phyloP scores from a whole-genome alignment of 2,888 invertebrate species.

The Drosophila neutralis region DNA sequence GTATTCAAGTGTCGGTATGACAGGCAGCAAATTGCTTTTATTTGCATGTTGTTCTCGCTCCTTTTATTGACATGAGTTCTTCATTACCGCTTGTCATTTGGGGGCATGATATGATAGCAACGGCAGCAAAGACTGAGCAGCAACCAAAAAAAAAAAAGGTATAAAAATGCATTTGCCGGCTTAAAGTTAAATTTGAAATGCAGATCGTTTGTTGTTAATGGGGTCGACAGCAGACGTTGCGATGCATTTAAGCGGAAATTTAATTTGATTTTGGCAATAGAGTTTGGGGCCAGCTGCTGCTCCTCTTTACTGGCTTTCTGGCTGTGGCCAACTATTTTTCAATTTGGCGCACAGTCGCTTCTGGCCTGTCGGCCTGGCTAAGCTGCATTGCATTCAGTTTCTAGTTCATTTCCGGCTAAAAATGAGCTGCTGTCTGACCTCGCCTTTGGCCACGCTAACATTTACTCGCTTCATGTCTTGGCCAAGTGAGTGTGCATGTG shows the following conservation, averaged over 20 bases:
- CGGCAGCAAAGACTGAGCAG: slow-evolving; percentile 8
- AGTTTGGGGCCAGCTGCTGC: slow-evolving; percentile 8
- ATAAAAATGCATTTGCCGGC: slow-evolving; percentile 45
- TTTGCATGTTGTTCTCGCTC: slow-evolving; percentile 9
- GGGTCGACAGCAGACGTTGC: slow-evolving; percentile 33
- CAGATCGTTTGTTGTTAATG: slow-evolving; percentile 41
- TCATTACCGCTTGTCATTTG: slow-evolving; percentile 57
- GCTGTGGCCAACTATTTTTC: slow-evolving; percentile 64
- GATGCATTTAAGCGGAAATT: slow-evolving; percentile 72
- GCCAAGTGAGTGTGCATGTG: slow-evolving; percentile 24
- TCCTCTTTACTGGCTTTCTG: slow-evolving; percentile 23
- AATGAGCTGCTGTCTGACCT: slow-evolving; percentile 69
- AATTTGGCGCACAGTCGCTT: slow-evolving; percentile 69
- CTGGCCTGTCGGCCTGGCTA: slow-evolving; percentile 51
- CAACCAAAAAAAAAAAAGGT: slow-evolving; percentile 1
- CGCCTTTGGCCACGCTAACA: slow-evolving; percentile 26
- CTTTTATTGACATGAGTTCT: slow-evolving; percentile 56
- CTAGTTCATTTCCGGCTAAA: slow-evolving; percentile 77
- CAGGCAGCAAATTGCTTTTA: background rate
- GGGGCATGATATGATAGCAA: slow-evolving; percentile 22
- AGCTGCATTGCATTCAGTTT: slow-evolving; percentile 51
- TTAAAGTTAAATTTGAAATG: slow-evolving; percentile 24
- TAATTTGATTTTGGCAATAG: slow-evolving; percentile 67
- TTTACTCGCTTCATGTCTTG: slow-evolving; percentile 37
- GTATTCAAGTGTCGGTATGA: background rate